A percentile compares a stretch with the other conserved stretches of the same genome.
Conservation (phyloP, 2,888 invertebrate species). For the Heteropelma amictum region DNA sequence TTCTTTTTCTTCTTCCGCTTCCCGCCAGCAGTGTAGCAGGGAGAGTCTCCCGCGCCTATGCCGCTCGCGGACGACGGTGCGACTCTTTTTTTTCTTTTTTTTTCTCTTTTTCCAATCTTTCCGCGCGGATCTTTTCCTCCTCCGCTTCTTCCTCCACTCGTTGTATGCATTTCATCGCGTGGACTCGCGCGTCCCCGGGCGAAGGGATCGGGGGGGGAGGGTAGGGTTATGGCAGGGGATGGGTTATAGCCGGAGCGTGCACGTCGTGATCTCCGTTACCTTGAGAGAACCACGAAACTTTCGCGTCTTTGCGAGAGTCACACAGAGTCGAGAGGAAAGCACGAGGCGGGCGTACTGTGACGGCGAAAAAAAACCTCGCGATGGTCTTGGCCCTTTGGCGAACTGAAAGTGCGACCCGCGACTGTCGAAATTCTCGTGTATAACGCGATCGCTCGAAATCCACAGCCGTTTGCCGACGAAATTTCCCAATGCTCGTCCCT, state of each 20-base stretch:
- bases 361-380: too few species aligned
- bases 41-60: slow-evolving; percentile 45
- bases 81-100: slow-evolving; percentile 49
- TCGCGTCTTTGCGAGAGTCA: slow-evolving; percentile 46
- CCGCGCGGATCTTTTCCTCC: slow-evolving; percentile 37
- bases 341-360: slow-evolving; percentile 10
- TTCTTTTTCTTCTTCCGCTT: slow-evolving; percentile 30
- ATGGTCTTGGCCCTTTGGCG: too few species aligned
- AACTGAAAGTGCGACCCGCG: too few species aligned
- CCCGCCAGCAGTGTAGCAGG: slow-evolving; percentile 21
- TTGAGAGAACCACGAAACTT: slow-evolving; percentile 51
- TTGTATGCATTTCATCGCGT: slow-evolving; percentile 37
- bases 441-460: too few species aligned
- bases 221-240: slow-evolving; percentile 18
- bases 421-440: too few species aligned
- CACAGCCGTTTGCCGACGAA: too few species aligned
- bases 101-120: too few species aligned
- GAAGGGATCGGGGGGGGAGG: slow-evolving; percentile 33
- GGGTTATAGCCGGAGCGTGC: slow-evolving; percentile 36
- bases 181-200: slow-evolving; percentile 46
- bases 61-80: slow-evolving; percentile 49
- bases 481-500: too few species aligned
- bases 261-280: slow-evolving; percentile 41
- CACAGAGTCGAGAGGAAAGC: slow-evolving; percentile 40
- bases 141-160: slow-evolving; percentile 21